phyloP scores from a whole-genome alignment of 2,888 invertebrate species.

The Odiellus spinosus region DNA sequence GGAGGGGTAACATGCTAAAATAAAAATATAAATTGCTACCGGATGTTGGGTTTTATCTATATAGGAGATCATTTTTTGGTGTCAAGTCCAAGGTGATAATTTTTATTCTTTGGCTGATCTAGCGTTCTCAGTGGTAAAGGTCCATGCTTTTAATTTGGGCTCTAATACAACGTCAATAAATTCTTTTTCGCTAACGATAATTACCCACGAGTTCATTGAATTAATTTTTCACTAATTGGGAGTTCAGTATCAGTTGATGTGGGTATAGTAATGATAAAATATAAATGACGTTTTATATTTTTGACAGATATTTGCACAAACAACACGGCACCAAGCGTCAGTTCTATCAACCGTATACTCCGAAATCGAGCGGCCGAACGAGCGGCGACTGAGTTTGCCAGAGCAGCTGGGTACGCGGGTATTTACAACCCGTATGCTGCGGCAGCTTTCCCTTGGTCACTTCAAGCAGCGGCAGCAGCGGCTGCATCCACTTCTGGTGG shows the following conservation, averaged over 20 bases:
- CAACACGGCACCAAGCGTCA: constrained; percentile 86
- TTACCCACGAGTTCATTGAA: too few species aligned
- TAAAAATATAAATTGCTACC: too few species aligned
- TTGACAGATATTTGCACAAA: constrained; percentile 76
- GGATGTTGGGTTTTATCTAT: too few species aligned
- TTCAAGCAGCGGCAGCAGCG: neutral
- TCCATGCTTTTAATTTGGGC: neutral
- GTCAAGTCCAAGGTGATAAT: too few species aligned
- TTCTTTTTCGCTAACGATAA: too few species aligned
- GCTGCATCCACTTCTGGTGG: neutral
- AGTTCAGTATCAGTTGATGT: too few species aligned
- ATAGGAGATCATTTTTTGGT: too few species aligned
- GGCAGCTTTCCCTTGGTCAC: neutral
- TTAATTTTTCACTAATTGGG: too few species aligned
- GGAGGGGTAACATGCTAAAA: too few species aligned
- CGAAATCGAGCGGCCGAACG: constrained; percentile 88
- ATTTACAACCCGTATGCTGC: neutral
- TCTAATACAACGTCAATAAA: neutral
- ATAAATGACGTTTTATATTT: neutral
- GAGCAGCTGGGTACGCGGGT: constrained; percentile 63
- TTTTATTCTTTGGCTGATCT: too few species aligned
- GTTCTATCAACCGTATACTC: constrained; percentile 88
- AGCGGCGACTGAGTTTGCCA: constrained; percentile 85
- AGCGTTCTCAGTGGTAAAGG: too few species aligned
- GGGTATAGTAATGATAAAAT: too few species aligned